Base-by-base conservation (phyloP, 2,888 invertebrate species). In the Lydus trimaculatus region DNA sequence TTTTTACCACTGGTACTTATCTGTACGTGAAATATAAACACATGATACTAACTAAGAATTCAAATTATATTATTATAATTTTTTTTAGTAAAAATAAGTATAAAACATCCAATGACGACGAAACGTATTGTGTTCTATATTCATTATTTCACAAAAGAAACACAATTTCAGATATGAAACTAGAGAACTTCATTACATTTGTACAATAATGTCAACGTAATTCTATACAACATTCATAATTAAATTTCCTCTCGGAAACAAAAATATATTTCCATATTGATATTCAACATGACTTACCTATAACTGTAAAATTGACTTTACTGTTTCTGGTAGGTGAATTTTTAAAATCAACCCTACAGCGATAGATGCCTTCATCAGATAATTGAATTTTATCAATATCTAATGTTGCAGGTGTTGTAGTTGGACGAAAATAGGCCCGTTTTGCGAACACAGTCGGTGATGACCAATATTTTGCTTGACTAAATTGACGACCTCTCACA, bases 301-400 rank as follows among this genome's bases (percentile, higher is more conserved):
- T 91, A 73, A 92, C 91, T 74, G 92, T 91, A 77, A 92, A 89
- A 85, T 91, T 92, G 82, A 92, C 91, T 85, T 91, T 91, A 73
- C 90, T 87, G 83, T 92, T 92, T 79, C 91, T 87, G 61, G 92
- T 92, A 58, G 91, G 92, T 11, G 92, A 91, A 82, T 92, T 91
- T 68, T 90, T 89, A 83, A 92, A 92, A 83, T 92, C 92, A 67
- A 92, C 92, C 67, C 92, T 87, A 84, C 92, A 92, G 71, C 92
- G 87, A 83, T 92, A 92, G 72, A 91, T 87, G 59, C 92, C 92
- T 80, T 91, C 91, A 83, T 92, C 92, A 58, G 86, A 82, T 66
- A 89, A 83, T 73, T 87, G 86, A 63, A 90, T 86, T 79, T 87
- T 87, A 79, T 89, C 88, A 79, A 90, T 88, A 81, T 86, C 80